phyloP scores from a whole-genome alignment of 2,113 vertebrate species.

The Oceanites oceanicus region DNA sequence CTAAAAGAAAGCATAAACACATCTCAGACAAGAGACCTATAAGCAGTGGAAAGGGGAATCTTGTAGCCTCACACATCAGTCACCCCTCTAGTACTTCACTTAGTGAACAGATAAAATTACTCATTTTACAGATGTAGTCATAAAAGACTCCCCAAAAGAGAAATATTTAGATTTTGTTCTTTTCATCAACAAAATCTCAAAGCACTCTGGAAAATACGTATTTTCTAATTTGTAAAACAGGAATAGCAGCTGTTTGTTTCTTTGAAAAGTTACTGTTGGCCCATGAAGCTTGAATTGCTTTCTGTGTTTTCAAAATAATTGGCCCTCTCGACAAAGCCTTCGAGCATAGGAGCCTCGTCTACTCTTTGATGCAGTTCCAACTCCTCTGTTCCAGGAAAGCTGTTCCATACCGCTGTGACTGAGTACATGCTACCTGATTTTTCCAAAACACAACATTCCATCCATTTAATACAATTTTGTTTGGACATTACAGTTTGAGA shows the following conservation, averaged over 20 bases:
- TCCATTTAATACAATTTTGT: not conserved
- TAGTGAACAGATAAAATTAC: not conserved
- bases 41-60: not conserved
- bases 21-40: not conserved
- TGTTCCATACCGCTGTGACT: not conserved
- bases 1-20: not conserved
- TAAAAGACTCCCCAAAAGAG: not conserved
- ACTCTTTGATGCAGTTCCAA: constrained; percentile 31
- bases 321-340: not conserved
- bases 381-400: not conserved
- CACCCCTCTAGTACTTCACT: not conserved
- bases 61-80: not conserved
- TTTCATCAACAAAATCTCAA: not conserved
- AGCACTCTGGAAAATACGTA: not conserved
- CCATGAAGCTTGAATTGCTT: not conserved
- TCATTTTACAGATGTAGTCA: not conserved
- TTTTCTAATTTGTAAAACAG: constrained; percentile 22
- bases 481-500: not conserved
- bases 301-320: not conserved
- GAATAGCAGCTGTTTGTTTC: not conserved
- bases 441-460: not conserved
- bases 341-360: not conserved
- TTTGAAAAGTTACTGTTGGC: constrained; percentile 10
- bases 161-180: constrained; percentile 14
- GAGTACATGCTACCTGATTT: not conserved